Evolutionary conservation across 1,140 invertebrate genomes (phyloP), one percentile per base, ranked within the genome.

Genomic region (Lepidurus couesii): DNA sequence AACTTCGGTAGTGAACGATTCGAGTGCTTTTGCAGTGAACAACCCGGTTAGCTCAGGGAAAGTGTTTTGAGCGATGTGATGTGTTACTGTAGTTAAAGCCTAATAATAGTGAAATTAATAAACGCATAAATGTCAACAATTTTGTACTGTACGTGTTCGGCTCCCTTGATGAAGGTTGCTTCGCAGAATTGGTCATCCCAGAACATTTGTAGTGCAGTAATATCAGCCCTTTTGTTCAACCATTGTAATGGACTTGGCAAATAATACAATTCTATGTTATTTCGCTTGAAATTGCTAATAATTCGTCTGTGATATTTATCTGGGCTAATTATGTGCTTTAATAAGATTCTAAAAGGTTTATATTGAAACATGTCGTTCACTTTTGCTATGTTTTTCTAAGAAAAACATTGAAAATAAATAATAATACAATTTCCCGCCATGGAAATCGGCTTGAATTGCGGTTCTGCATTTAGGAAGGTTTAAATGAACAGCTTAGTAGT

Each of bases 11-110:
- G 7, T 21, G 3, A 65, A 3, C 13, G 53, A 65, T 7, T 65
- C 53, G 7, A 65, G 53, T 65, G n/a, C 53, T 65, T 65, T 65
- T 65, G 53, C 53, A 65, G 53, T 65, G 21, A 65, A 65, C 21
- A 65, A 16, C 16, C 53, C 53, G 7, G 53, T 65, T 16, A 65
- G 21, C 8, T 65, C 53, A 16, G 53, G 21, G 13, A 65, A 65
- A 16, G 16, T 65, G 16, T 16, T 65, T 13, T 65, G 16, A 21
- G 53, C 53, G n/a, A 65, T 65, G 21, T 65, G 53, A 21, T 65
- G 53, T n/a, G 53, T 65, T 13, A 65, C 53, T 13, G 53, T 65
- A 21, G 16, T n/a, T 16, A 65, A 65, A 65, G 53, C 53, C 53
- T 65, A 21, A 65, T 7, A 13, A 65, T 4, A 3, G 7, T 11